These are phyloP conservation scores for Pao palembangensis DNA, from an alignment of 2,113 vertebrate genomes.

Conservation along the genomic window DNA sequence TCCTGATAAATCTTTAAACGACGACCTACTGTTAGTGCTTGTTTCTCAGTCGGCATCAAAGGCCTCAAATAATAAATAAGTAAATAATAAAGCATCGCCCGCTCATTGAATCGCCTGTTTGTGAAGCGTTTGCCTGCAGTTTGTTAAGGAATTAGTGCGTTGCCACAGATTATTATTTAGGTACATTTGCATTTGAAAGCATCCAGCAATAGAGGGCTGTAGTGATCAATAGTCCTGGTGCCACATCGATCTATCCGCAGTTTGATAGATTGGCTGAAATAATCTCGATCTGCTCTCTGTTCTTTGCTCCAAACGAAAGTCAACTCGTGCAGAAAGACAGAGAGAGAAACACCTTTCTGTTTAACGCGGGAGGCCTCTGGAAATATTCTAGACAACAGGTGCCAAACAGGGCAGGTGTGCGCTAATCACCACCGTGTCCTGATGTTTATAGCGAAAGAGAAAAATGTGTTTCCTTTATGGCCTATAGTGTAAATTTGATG, in stretches of 20 bases:
- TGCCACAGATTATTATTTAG: conserved; percentile 74
- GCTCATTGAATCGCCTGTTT: conserved; percentile 52
- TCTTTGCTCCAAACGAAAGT: conserved; percentile 44
- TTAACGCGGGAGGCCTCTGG: conserved; percentile 11
- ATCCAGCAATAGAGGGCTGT: conserved; percentile 61
- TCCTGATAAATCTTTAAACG: conserved; percentile 59
- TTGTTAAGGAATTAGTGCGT: conserved; percentile 73
- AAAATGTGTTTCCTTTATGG: too few species aligned
- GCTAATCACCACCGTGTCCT: too few species aligned
- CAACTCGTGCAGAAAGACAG: conserved; percentile 12
- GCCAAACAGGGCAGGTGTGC: conserved; percentile 18
- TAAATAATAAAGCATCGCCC: conserved; percentile 17
- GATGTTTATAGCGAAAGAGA: too few species aligned
- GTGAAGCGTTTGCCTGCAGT: conserved; percentile 65
- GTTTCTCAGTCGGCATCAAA: conserved; percentile 35
- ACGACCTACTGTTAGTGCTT: conserved; percentile 28
- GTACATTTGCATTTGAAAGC: conserved; percentile 72
- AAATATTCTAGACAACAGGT: conserved; percentile 51
- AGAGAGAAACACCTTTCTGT: conserved; percentile 1
- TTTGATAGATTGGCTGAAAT: conserved; percentile 68
- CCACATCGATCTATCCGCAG: conserved; percentile 74
- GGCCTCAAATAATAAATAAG: conserved; percentile 7
- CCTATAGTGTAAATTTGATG: too few species aligned
- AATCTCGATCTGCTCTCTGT: conserved; percentile 58
- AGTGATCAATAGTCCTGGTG: conserved; percentile 73